Base-by-base conservation (phyloP, 2,113 vertebrate species). In the Pseudorhombus dupliciocellatus region DNA sequence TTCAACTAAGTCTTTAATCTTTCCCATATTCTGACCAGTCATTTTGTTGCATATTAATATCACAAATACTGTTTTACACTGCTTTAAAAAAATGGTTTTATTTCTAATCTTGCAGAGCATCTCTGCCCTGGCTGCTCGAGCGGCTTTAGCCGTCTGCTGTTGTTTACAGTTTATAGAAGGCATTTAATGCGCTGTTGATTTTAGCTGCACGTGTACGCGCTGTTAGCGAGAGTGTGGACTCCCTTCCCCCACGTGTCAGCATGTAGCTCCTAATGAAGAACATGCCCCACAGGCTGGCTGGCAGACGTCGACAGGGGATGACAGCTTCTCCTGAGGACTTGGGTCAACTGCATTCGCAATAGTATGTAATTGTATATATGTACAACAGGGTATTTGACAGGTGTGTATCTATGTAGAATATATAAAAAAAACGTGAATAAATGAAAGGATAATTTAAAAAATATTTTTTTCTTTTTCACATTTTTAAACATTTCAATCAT, bases 191-290 rank as follows among this genome's bases (percentile, higher is more conserved):
- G 3, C 55, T 21, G 55, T 21, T 21, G 55, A 58, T 31, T 34
- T 58, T 21, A 12, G 55, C 30, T 6, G 18, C 28, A 57, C 20
- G 8, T 56, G 54, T 30, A 15, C 31, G 21, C 55, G 21, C 11
- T 14, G 30, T 24, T 12, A 62, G 21, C 50, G 46, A 37, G 10
- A 7, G 21, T 15, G 28, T 48, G 18, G 12, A 58, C 8, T n/a
- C 64, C 72, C 75, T n/a, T 58, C 83, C 72, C 83, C 72, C 75
- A 72, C 63, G 7, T 54, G 72, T 66, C 68, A 70, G 48, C 20
- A 20, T 56, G 61, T 7, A 60, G 30, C 66, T 31, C 31, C 50
- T 46, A 56, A 55, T 76, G 72, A 72, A 68, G 42, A 73, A 57
- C 21, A 40, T 58, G 66, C 46, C 62, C 70, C 53, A 37, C 66